Conservation (phyloP, 2,888 invertebrate genomes). For the Drosophila histrio region DNA sequence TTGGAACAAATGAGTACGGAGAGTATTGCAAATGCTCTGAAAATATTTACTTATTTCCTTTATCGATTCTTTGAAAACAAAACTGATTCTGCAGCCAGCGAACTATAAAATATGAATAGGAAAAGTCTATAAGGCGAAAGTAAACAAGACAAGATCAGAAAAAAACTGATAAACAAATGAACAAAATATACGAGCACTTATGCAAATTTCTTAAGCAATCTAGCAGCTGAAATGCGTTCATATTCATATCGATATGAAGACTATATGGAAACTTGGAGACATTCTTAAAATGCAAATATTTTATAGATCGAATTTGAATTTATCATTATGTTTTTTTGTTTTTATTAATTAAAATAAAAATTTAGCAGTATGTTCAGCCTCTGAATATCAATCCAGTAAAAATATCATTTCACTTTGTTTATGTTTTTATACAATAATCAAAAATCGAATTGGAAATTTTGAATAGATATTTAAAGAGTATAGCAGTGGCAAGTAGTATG, state of each 20-base stretch:
- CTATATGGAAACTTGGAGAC: slow-evolving; percentile 41
- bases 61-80: not conserved
- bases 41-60: not conserved
- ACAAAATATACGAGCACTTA: slow-evolving; percentile 35
- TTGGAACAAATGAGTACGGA: not conserved
- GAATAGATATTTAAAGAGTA: slow-evolving; percentile 45
- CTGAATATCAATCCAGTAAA: slow-evolving; percentile 51
- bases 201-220: slow-evolving; percentile 46
- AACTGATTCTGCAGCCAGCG: slow-evolving; percentile 2
- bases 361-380: slow-evolving; percentile 59
- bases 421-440: slow-evolving; percentile 6
- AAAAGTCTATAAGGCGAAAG: slow-evolving; percentile 18
- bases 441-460: slow-evolving; percentile 27
- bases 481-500: slow-evolving; percentile 69
- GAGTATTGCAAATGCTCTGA: not conserved
- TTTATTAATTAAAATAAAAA: slow-evolving; percentile 19
- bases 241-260: slow-evolving; percentile 25
- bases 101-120: slow-evolving; percentile 8
- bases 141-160: slow-evolving; percentile 23
- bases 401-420: slow-evolving; percentile 17
- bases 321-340: not conserved
- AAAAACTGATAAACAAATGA: slow-evolving; percentile 16
- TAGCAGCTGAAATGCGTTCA: slow-evolving; percentile 38
- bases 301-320: slow-evolving; percentile 26
- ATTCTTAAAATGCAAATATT: slow-evolving; percentile 57